Evolutionary conservation across 2,888 invertebrate genomes (phyloP).

Genomic region (Xestia sexstrigata): DNA sequence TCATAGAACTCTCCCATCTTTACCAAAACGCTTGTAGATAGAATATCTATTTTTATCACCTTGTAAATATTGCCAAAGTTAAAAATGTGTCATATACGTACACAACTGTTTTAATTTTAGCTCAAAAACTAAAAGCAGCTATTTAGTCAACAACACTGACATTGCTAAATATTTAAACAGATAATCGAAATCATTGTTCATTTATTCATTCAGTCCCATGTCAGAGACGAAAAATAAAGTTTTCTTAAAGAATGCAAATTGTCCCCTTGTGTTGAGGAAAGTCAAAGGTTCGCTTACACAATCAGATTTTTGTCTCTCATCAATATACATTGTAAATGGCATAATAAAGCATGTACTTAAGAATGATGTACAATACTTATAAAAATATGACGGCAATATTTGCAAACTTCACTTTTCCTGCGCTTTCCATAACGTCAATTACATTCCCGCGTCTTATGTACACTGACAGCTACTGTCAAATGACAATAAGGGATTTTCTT

Average conservation of each 20-base stretch:
- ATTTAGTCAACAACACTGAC: conserved; percentile 15
- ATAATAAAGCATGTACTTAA: conserved; percentile 18
- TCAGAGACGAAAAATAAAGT: conserved; percentile 3
- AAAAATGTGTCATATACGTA: not conserved
- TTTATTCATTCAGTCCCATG: conserved; percentile 18
- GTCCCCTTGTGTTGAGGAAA: conserved; percentile 46
- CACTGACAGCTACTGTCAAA: conserved; percentile 30
- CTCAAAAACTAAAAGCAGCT: not conserved
- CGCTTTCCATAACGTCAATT: not conserved
- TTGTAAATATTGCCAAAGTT: not conserved
- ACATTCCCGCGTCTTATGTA: not conserved
- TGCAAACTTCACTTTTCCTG: conserved; percentile 16
- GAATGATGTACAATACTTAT: conserved; percentile 5
- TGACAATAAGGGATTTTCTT: too few relatives aligned
- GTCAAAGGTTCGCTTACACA: conserved; percentile 51
- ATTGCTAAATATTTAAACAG: conserved; percentile 34
- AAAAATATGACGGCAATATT: not conserved
- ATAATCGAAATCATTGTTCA: conserved; percentile 7
- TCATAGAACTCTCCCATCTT: not conserved
- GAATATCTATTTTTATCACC: not conserved
- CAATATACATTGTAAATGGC: conserved; percentile 31
- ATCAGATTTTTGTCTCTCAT: conserved; percentile 26
- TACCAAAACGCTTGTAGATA: not conserved
- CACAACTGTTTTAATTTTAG: conserved; percentile 1
- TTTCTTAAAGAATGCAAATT: conserved; percentile 51